Evolutionary conservation across 2,888 invertebrate genomes (phyloP), one percentile per base, ranked within the genome.

Genomic region (Torymus auratus): DNA sequence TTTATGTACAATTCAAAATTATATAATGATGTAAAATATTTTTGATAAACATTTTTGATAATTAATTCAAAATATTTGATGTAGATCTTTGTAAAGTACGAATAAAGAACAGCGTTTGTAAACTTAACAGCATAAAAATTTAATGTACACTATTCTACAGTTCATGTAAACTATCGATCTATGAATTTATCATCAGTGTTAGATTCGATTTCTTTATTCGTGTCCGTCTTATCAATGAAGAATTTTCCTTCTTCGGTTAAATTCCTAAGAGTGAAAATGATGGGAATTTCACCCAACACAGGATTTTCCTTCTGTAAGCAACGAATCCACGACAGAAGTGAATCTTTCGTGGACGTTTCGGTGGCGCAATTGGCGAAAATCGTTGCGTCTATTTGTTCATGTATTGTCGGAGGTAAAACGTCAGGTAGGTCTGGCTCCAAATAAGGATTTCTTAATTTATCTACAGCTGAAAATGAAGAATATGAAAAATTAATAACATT

Each of bases 351-450:
- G 15, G 96, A 96, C 12, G 96, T 95, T 71, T 98, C 98, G 79
- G 98, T 98, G 41, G 97, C 97, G 91, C 97, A 97, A 71, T 97
- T 92, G 11, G 95, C 95, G 84, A 97, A 93, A 86, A 98, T 95
- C 0, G 95, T 96, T 4, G 97, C 98, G 91, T 99, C 98, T 76
- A 96, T 95, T 91, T 99, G 98, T 89, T 98, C 97, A 89, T 99
- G 98, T 1, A 97, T 94, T 41, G 95, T 94, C 12, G 94, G 94
- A 80, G 92, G 91, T 2, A 92, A 89, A 14, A 90, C 65, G 68
- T 92, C 83, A 14, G 86, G 83, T 80, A 89, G 92, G 91, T 93
- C 86, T 92, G 92, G 86, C 87, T 91, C 90, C 84, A 93, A 86
- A 90, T 92, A 68, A 3, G 95, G 94, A 69, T 94, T 92, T 77